phyloP scores from a whole-genome alignment of 1,140 invertebrate genomes.

The Euura lappo region DNA sequence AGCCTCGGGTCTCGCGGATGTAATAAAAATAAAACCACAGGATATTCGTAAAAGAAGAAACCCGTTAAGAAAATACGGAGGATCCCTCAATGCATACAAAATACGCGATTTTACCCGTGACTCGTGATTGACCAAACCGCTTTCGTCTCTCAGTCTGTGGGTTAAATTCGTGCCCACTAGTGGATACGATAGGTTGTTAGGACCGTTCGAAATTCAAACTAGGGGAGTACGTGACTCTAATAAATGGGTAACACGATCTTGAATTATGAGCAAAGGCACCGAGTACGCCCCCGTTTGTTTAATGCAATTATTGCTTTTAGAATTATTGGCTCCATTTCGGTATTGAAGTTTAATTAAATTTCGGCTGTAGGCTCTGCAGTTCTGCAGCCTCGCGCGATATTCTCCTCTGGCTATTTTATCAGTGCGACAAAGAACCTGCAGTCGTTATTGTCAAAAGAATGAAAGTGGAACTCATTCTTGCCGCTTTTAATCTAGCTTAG shows the following conservation, averaged over 20 bases:
- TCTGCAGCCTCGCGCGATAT: background rate
- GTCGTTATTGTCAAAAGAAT: background rate
- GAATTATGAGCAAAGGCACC: background rate
- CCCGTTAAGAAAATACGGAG: no score
- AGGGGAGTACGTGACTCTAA: background rate
- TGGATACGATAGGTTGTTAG: background rate
- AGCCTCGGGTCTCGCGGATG: no score
- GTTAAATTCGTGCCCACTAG: background rate
- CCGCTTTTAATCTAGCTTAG: no score
- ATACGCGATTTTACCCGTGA: no score
- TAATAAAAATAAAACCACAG: no score
- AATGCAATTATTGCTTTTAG: constrained; percentile 7
- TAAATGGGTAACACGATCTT: background rate
- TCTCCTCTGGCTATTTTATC: background rate
- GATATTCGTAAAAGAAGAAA: no score
- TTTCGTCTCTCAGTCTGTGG: no score
- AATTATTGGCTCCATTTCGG: background rate
- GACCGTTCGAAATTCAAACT: background rate
- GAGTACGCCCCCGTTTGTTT: background rate
- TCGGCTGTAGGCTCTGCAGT: background rate
- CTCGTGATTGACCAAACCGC: no score
- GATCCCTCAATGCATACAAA: no score
- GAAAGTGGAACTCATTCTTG: no score
- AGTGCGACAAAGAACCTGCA: background rate
- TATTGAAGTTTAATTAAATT: constrained; percentile 4